These are phyloP conservation scores for Drosophila prosaltans DNA, from an alignment of 1,140 invertebrate genomes.

Conservation along the genomic window DNA sequence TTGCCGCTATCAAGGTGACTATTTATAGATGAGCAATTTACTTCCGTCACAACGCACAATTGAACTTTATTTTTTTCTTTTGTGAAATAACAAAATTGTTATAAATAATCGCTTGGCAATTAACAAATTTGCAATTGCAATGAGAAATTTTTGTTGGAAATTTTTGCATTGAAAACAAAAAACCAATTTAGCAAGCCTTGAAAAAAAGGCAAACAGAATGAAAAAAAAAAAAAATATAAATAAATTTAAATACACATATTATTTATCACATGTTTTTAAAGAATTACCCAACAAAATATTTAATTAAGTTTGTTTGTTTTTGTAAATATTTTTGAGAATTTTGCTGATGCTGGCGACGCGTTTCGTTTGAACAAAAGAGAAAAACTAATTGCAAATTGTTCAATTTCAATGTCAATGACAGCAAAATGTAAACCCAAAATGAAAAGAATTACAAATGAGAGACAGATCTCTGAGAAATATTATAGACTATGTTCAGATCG, in stretches of 20 bases:
- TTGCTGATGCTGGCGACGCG: conserved; percentile 52
- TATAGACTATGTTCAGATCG: background rate
- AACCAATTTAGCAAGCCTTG: conserved; percentile 23
- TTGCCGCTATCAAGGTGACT: conserved; percentile 39
- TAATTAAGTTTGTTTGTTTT: conserved; percentile 7
- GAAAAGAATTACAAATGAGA: conserved; percentile 35
- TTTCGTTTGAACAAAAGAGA: conserved; percentile 55
- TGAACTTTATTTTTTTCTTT: conserved; percentile 53
- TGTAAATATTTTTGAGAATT: conserved; percentile 32
- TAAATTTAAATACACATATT: background rate
- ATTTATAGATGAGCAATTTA: conserved; percentile 71
- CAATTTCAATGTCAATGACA: conserved; percentile 76
- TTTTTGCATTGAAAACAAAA: conserved; percentile 15
- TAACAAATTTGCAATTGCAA: conserved; percentile 44
- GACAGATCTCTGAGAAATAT: conserved; percentile 13
- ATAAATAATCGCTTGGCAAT: conserved; percentile 65
- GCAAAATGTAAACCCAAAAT: conserved; percentile 21
- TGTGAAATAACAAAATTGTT: conserved; percentile 38
- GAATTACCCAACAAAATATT: conserved; percentile 54
- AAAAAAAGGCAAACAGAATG: background rate
- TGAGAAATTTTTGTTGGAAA: conserved; percentile 18
- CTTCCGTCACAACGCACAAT: conserved; percentile 73
- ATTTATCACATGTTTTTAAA: conserved; percentile 28
- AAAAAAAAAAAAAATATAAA: background rate
- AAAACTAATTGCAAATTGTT: conserved; percentile 66